Conservation (phyloP, 2,797 vertebrate species). For the Cichlasoma orientale region DNA sequence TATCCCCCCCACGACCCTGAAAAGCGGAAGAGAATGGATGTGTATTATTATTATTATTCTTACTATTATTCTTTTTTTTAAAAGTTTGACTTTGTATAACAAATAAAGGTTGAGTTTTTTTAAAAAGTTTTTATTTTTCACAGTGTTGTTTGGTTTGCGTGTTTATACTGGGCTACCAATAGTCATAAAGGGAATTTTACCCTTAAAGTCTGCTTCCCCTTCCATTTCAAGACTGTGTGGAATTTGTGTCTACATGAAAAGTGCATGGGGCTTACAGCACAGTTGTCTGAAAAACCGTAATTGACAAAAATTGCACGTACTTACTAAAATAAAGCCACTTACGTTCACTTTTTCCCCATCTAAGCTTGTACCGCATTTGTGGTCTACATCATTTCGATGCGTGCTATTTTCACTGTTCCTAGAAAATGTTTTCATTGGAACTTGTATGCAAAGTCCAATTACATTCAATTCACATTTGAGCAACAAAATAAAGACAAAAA, state of each 20-base stretch:
- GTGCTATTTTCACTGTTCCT: not conserved
- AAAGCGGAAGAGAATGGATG: no score
- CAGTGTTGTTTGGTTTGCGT: not conserved
- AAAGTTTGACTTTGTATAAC: not conserved
- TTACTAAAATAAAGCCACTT: not conserved
- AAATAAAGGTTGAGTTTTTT: not conserved
- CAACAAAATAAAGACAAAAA: not conserved
- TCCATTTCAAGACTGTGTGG: not conserved
- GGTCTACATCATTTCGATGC: not conserved
- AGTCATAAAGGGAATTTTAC: constrained; percentile 10
- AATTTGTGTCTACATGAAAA: not conserved
- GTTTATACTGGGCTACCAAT: not conserved
- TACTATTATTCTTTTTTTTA: not conserved
- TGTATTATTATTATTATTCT: not conserved
- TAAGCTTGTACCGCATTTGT: not conserved
- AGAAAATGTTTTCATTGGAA: not conserved
- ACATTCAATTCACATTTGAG: not conserved
- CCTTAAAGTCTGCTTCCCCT: constrained; percentile 8
- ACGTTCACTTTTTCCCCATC: not conserved
- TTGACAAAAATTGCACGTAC: not conserved
- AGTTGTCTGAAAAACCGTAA: not conserved
- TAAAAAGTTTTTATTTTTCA: not conserved
- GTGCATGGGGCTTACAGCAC: not conserved
- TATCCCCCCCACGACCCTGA: no score
- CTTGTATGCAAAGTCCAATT: not conserved